phyloP scores from a whole-genome alignment of 2,113 vertebrate species.

The Falco punctatus region DNA sequence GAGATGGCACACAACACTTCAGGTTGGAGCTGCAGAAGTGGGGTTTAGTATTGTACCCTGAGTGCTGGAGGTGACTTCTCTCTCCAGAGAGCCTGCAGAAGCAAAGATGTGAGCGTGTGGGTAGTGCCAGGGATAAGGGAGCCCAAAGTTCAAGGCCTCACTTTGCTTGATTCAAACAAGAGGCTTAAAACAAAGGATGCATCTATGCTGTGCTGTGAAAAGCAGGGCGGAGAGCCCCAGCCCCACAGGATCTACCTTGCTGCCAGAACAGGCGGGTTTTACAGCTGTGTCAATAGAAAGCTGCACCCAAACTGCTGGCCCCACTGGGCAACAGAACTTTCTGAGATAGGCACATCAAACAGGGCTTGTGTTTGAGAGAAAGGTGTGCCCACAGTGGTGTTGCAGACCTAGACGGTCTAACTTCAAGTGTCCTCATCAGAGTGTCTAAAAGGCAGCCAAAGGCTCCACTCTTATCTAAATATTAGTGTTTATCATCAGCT shows the following conservation, averaged over 20 bases:
- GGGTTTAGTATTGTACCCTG: fast-evolving
- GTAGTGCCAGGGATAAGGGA: neutral
- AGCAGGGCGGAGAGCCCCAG: neutral
- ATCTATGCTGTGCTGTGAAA: neutral
- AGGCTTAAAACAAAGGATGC: neutral
- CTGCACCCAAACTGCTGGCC: constrained; percentile 13
- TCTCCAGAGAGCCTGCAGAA: neutral
- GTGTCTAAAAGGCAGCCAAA: neutral
- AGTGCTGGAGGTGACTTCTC: neutral
- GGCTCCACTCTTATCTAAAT: neutral
- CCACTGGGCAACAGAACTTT: neutral
- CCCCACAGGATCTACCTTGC: neutral
- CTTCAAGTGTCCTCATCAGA: neutral
- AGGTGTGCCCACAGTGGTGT: fast-evolving
- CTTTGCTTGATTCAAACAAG: neutral
- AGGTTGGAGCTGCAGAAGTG: neutral
- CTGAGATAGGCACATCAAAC: neutral
- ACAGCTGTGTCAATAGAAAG: constrained; percentile 52
- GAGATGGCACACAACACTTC: neutral
- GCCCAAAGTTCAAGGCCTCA: neutral
- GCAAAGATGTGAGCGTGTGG: neutral
- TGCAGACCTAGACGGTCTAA: neutral
- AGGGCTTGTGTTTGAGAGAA: neutral
- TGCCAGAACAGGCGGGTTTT: neutral
- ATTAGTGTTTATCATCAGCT: neutral